Percentiles rank a stretch among this genome's conserved stretches.
Evolutionary conservation across 1,140 invertebrate genomes (phyloP).

Genomic region (Pararge aegeria): DNA sequence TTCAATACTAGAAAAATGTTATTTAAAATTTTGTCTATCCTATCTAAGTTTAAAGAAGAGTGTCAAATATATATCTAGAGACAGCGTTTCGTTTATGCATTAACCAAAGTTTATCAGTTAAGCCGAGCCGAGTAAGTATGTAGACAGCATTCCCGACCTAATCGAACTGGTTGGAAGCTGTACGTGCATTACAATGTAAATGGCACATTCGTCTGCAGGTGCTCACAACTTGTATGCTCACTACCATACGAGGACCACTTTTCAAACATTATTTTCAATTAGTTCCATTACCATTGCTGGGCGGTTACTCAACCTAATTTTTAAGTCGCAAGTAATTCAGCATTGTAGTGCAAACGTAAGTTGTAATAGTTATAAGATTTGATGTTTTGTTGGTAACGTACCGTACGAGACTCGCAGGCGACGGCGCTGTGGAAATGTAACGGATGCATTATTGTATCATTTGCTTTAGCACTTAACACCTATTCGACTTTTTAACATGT

Average conservation of each 20-base stretch:
- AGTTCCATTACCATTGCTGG: slow-evolving; percentile 37
- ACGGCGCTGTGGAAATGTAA: slow-evolving; percentile 33
- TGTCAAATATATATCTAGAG: neutral
- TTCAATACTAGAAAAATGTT: no score
- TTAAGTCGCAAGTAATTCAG: neutral
- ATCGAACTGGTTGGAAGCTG: slow-evolving; percentile 66
- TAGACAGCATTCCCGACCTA: slow-evolving; percentile 67
- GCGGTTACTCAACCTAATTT: slow-evolving; percentile 5
- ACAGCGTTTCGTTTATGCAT: neutral
- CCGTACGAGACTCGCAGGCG: slow-evolving; percentile 58
- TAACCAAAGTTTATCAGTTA: slow-evolving; percentile 43
- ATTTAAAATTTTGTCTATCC: no score
- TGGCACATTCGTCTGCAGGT: slow-evolving; percentile 70
- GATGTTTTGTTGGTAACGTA: slow-evolving; percentile 10
- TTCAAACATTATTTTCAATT: slow-evolving; percentile 39
- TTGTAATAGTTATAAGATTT: slow-evolving; percentile 25
- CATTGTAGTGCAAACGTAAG: slow-evolving; percentile 6
- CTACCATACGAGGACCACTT: slow-evolving; percentile 22
- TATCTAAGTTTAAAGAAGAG: no score
- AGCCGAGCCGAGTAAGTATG: slow-evolving; percentile 39
- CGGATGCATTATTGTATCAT: slow-evolving; percentile 19
- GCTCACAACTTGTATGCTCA: slow-evolving; percentile 30
- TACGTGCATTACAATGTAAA: slow-evolving; percentile 73
- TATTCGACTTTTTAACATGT: slow-evolving; percentile 24
- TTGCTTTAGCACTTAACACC: slow-evolving; percentile 22